These are phyloP conservation scores for Cirrhinus molitorella DNA, from an alignment of 2,797 vertebrate genomes.

Conservation along the genomic window DNA sequence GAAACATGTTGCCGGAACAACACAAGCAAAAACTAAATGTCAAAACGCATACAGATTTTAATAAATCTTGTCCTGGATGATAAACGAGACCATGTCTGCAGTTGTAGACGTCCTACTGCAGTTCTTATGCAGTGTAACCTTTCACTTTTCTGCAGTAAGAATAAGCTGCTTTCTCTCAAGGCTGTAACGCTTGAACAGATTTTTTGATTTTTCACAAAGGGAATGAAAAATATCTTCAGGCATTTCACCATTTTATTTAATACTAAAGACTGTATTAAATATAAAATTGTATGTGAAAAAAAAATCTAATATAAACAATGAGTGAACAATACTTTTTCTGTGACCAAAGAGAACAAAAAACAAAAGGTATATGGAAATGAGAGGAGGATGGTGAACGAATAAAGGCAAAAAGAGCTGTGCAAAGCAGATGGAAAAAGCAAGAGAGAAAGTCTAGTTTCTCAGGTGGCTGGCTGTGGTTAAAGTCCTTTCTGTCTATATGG, in stretches of 20 bases:
- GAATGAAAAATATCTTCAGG: background rate
- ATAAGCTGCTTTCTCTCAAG: background rate
- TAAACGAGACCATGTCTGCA: background rate
- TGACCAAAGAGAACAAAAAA: background rate
- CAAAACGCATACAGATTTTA: background rate
- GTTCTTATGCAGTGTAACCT: constrained; percentile 9
- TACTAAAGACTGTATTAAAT: too few species aligned
- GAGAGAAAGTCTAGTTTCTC: constrained; percentile 16
- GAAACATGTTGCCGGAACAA: background rate
- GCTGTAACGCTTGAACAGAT: background rate
- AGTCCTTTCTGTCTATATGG: constrained; percentile 28
- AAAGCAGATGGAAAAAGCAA: constrained; percentile 16
- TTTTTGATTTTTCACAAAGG: background rate
- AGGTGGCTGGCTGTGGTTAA: constrained; percentile 20
- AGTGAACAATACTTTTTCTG: background rate
- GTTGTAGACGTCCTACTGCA: background rate
- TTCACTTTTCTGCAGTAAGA: constrained; percentile 15
- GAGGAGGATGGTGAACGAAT: background rate
- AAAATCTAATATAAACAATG: background rate
- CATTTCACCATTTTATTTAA: background rate
- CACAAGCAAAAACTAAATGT: background rate
- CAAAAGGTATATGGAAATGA: background rate
- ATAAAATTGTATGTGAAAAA: background rate
- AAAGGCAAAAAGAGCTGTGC: background rate
- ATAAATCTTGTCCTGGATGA: background rate